Conservation (phyloP, 2,888 invertebrate species). For the Bugula neritina region DNA sequence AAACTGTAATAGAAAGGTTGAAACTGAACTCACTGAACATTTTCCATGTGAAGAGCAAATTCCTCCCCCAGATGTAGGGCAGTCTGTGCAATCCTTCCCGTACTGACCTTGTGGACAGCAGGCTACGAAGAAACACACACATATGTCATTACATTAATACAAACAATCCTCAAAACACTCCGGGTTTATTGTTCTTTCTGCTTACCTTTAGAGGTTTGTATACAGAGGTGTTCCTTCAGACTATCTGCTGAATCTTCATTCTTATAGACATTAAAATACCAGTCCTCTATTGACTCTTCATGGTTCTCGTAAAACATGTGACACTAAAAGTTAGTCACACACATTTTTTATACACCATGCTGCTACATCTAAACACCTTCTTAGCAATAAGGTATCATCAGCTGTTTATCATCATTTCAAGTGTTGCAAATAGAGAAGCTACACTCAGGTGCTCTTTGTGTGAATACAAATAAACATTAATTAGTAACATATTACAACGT, state of each 20-base stretch:
- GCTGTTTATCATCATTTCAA: too few species aligned
- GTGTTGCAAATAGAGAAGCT: too few species aligned
- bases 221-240: constrained; percentile 21
- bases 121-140: constrained; percentile 10
- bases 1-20: too few species aligned
- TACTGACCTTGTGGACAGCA: constrained; percentile 12
- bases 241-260: background rate
- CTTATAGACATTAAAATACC: constrained; percentile 10
- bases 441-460: background rate
- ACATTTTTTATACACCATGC: too few species aligned
- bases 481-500: too few species aligned
- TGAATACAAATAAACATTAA: background rate
- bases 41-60: constrained; percentile 4
- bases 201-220: constrained; percentile 12
- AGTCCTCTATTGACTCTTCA: constrained; percentile 24
- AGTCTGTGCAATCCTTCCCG: constrained; percentile 4
- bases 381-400: too few species aligned
- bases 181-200: too few species aligned
- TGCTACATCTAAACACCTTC: too few species aligned
- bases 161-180: too few species aligned
- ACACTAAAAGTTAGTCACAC: constrained; percentile 18
- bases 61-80: constrained; percentile 9
- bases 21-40: constrained; percentile 11
- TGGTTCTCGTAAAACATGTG: constrained; percentile 25
- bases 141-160: too few species aligned